A percentile compares a stretch with the other conserved stretches of the same genome.
Conservation (phyloP, 2,888 invertebrate species). For the Adineta ricciae region DNA sequence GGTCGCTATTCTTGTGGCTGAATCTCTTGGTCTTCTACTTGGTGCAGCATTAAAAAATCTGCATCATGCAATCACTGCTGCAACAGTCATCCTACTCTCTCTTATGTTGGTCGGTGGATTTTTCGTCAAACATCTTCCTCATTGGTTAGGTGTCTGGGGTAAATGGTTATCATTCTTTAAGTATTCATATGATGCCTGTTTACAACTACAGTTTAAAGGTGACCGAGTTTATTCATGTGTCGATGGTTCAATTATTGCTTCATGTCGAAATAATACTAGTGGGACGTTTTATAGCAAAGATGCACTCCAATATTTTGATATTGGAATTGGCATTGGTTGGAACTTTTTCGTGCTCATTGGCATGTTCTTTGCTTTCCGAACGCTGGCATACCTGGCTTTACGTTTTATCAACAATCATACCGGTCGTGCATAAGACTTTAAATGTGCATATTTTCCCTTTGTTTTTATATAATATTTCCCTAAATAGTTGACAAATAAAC, state of each 20-base stretch:
- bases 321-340: not conserved
- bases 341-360: not conserved
- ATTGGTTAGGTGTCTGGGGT: conserved; percentile 3
- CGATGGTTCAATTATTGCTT: not conserved
- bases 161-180: not conserved
- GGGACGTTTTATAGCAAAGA: not conserved
- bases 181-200: not conserved
- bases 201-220: not conserved
- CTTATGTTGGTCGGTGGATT: conserved; percentile 7
- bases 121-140: not conserved
- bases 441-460: not conserved
- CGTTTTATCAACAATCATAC: not conserved
- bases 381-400: not conserved
- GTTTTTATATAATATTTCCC: too few species aligned
- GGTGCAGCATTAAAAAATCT: not conserved
- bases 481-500: too few species aligned
- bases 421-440: not conserved
- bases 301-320: not conserved
- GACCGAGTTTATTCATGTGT: not conserved
- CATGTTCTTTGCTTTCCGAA: not conserved
- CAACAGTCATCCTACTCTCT: not conserved
- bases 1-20: not conserved
- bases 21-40: not conserved
- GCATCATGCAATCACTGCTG: not conserved
- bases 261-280: not conserved